Evolutionary conservation across 2,113 vertebrate species (phyloP).

Genomic region (Perccottus glenii): DNA sequence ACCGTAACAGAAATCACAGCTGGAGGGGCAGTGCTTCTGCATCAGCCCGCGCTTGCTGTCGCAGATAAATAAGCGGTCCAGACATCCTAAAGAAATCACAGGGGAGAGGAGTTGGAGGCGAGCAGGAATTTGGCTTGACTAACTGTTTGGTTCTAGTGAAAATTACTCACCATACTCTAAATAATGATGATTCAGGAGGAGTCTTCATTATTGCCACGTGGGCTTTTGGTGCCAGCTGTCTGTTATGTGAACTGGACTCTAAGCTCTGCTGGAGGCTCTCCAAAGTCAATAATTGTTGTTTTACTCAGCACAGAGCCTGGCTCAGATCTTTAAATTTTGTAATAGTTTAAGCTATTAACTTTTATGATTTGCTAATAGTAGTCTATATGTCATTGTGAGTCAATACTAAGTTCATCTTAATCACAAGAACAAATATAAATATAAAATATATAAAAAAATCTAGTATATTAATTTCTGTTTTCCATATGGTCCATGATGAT

Average conservation of each 20-base stretch:
- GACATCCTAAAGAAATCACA: slow-evolving; percentile 82
- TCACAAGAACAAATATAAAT: no score
- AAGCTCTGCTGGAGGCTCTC: not conserved
- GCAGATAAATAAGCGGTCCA: slow-evolving; percentile 90
- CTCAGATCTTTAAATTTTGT: not conserved
- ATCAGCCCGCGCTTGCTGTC: slow-evolving; percentile 85
- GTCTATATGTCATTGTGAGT: no score
- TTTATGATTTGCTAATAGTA: no score
- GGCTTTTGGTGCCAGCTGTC: slow-evolving; percentile 29
- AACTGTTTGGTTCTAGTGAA: slow-evolving; percentile 21
- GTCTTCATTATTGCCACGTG: slow-evolving; percentile 56
- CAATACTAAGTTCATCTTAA: no score
- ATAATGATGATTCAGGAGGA: slow-evolving; percentile 51
- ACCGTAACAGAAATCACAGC: slow-evolving; percentile 98
- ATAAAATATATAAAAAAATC: no score
- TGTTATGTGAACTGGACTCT: slow-evolving; percentile 32
- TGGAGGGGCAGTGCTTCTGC: slow-evolving; percentile 93
- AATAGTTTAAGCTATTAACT: not conserved
- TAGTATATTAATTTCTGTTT: no score
- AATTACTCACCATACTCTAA: slow-evolving; percentile 52
- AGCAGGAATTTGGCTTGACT: slow-evolving; percentile 15
- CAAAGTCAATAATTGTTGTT: slow-evolving; percentile 4
- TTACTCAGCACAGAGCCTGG: not conserved
- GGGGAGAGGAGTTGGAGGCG: slow-evolving; percentile 20
- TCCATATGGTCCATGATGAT: no score